Evolutionary conservation across 2,888 invertebrate species (phyloP), one percentile per base, ranked within the genome.

Genomic region (Spatulosminthurus flaviceps): DNA sequence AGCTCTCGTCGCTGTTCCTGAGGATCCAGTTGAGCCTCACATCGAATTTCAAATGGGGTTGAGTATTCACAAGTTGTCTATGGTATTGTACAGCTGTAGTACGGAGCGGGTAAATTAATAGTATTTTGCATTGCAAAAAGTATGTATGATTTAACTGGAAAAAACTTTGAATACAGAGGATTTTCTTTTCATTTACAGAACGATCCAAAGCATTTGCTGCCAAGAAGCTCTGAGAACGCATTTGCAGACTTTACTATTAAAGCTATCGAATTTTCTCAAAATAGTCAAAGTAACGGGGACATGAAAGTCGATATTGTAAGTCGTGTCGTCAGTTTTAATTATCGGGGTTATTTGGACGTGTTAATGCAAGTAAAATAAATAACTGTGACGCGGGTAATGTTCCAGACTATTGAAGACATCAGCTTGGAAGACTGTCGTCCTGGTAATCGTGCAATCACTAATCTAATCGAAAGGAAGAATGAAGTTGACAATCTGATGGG

Each of bases 181-280:
- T 51, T 16, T 51, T 51, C 16, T 9, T 51, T 4, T 11, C 16
- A 2, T 9, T 19, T 51, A 2, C 16, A 51, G 51, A n/a, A 4
- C n/a, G 16, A 5, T 11, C 2, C 7, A 13, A 51, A 7, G n/a
- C 76, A 28, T 9, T 26, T 74, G 28, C 74, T 83, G 51, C 28
- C 76, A n/a, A 79, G 84, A 9, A 80, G 82, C 34, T 72, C 80
- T 34, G 41, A 77, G 4, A 80, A 77, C 11, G 83, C 85, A 0
- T 85, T 85, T 81, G 85, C 85, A 7, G 79, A 83, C 64, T 83
- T 85, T 81, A 61, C 80, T 9, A 83, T 85, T 16, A 69, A 74
- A 22, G 80, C 76, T 75, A 79, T 84, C 24, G 73, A 72, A 43
- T 42, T 84, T 11, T 71, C 78, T 11, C 69, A 82, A 60, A 77